Conservation (phyloP, 2,113 vertebrate species). For the Bombycilla garrulus region DNA sequence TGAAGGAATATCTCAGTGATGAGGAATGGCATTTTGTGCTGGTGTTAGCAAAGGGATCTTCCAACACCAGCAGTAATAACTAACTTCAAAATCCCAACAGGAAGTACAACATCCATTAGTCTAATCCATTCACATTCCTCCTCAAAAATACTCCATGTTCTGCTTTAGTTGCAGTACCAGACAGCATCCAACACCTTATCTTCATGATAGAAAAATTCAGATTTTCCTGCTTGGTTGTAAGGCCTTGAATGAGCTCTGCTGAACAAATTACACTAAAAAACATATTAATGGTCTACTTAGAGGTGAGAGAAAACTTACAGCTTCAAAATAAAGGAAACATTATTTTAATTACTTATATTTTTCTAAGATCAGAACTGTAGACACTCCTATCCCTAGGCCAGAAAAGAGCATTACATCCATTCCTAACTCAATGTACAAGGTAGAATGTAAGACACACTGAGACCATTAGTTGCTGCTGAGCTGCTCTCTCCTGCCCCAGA, state of each 20-base stretch:
- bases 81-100: neutral
- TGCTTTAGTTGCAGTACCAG: neutral
- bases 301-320: neutral
- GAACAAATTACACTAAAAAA: neutral
- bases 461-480: neutral
- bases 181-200: neutral
- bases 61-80: neutral
- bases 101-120: neutral
- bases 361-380: neutral
- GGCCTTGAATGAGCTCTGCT: neutral
- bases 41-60: neutral
- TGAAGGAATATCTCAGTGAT: neutral
- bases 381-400: neutral
- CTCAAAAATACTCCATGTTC: neutral
- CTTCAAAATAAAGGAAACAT: neutral
- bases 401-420: neutral
- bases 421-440: neutral
- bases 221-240: neutral
- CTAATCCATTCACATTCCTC: neutral
- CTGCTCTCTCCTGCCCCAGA: neutral
- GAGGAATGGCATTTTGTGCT: neutral
- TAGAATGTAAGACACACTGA: neutral
- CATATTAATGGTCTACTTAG: neutral
- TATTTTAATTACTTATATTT: neutral
- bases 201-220: neutral